Evolutionary conservation across 1,140 invertebrate genomes (phyloP).

Genomic region (Aphelinus certus): DNA sequence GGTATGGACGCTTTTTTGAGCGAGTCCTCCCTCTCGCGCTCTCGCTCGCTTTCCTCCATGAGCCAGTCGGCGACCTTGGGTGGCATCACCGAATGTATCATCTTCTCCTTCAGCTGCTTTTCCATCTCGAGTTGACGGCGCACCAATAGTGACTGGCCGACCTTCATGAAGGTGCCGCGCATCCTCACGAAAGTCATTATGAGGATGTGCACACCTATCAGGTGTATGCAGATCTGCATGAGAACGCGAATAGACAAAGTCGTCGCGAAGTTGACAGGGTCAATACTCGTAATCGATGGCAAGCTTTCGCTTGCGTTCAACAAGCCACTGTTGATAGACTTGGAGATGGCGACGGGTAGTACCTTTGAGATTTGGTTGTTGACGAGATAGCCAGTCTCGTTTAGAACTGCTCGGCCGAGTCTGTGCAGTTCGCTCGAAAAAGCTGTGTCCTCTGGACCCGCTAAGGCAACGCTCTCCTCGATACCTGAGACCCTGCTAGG

Average conservation of each 20-base stretch:
- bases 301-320: constrained; percentile 27
- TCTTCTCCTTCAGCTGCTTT: constrained; percentile 94
- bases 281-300: constrained; percentile 1
- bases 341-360: constrained; percentile 20
- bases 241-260: constrained; percentile 79
- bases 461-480: neutral
- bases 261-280: constrained; percentile 60
- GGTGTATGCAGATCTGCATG: constrained; percentile 88
- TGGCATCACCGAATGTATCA: constrained; percentile 98
- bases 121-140: constrained; percentile 90
- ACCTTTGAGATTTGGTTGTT: constrained; percentile 8
- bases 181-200: constrained; percentile 92
- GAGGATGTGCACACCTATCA: constrained; percentile 92
- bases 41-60: constrained; percentile 76
- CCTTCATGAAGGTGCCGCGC: constrained; percentile 96
- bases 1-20: constrained; percentile 64
- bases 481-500: neutral
- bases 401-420: constrained; percentile 1
- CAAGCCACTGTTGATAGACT: constrained; percentile 1
- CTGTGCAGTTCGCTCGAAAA: neutral
- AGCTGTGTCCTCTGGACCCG: neutral
- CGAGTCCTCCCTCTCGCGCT: constrained; percentile 64
- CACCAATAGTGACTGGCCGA: constrained; percentile 90
- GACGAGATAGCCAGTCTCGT: neutral
- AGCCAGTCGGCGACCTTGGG: constrained; percentile 89